Percentiles rank a stretch among this genome's conserved stretches.
Conservation (phyloP, 2,797 vertebrate species). For the Monodelphis domestica region DNA sequence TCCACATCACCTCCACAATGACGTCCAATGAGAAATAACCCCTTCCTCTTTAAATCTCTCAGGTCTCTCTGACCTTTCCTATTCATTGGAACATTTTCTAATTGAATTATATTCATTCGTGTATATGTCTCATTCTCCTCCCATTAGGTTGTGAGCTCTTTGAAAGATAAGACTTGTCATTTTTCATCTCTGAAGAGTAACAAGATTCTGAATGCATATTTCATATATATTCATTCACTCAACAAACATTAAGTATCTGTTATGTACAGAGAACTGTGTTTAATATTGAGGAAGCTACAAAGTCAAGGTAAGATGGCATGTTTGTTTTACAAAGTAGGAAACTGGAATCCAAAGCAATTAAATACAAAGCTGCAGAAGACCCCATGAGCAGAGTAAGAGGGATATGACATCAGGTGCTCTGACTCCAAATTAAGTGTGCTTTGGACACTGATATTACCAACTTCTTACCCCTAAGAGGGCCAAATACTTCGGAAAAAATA, state of each 20-base stretch:
- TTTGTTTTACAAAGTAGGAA: not conserved
- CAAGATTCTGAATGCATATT: not conserved
- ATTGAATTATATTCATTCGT: not conserved
- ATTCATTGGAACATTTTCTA: not conserved
- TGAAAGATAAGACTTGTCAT: not conserved
- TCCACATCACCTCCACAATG: not conserved
- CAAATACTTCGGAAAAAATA: conserved; percentile 42
- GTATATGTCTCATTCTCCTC: not conserved
- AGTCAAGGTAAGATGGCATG: not conserved
- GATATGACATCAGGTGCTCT: not conserved
- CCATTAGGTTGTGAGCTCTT: not conserved
- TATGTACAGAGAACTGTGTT: not conserved
- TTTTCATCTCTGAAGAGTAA: not conserved
- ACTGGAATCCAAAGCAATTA: not conserved
- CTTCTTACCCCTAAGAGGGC: conserved; percentile 52
- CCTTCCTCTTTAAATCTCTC: not conserved
- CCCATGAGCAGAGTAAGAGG: not conserved
- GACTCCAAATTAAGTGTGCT: not conserved
- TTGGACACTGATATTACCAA: not conserved
- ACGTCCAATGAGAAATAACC: not conserved
- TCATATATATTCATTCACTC: not conserved
- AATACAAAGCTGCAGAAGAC: not conserved
- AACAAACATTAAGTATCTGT: not conserved
- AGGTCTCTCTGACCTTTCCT: not conserved
- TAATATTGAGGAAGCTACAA: not conserved